Evolutionary conservation across 2,113 vertebrate species (phyloP).

Genomic region (Agapornis roseicollis): DNA sequence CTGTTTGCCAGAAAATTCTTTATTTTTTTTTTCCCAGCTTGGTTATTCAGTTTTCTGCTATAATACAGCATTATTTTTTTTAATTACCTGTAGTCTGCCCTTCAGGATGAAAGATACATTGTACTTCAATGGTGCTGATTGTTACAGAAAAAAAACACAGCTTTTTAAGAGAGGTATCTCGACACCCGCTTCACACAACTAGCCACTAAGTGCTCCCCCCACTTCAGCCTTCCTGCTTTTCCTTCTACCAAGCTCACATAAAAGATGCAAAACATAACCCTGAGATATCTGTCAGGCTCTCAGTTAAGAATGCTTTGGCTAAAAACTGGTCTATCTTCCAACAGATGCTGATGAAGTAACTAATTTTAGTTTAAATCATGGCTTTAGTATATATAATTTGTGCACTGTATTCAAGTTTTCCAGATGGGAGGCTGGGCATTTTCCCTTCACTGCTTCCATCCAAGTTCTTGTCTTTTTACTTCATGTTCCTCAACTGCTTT

Average conservation of each 20-base stretch:
- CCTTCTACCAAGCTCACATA: not conserved
- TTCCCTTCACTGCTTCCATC: not conserved
- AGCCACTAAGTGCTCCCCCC: not conserved
- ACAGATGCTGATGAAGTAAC: not conserved
- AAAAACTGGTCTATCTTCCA: not conserved
- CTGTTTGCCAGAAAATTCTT: not conserved
- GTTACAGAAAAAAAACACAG: not conserved
- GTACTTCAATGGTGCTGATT: not conserved
- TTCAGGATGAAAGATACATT: not conserved
- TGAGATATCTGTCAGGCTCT: not conserved
- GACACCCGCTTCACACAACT: not conserved
- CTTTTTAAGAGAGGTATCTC: not conserved
- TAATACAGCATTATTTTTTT: not conserved
- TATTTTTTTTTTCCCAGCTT: not conserved
- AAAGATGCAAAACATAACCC: not conserved
- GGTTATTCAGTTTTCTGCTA: not conserved
- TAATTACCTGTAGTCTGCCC: not conserved
- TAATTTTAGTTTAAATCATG: not conserved
- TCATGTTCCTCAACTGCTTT: not conserved
- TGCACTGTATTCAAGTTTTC: not conserved
- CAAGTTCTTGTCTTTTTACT: not conserved
- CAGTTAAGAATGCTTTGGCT: not conserved
- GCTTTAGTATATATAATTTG: not conserved
- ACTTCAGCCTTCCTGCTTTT: not conserved
- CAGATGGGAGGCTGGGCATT: not conserved